Evolutionary conservation across 2,888 invertebrate genomes (phyloP), one percentile per base, ranked within the genome.

Genomic region (Epiblema foenella): DNA sequence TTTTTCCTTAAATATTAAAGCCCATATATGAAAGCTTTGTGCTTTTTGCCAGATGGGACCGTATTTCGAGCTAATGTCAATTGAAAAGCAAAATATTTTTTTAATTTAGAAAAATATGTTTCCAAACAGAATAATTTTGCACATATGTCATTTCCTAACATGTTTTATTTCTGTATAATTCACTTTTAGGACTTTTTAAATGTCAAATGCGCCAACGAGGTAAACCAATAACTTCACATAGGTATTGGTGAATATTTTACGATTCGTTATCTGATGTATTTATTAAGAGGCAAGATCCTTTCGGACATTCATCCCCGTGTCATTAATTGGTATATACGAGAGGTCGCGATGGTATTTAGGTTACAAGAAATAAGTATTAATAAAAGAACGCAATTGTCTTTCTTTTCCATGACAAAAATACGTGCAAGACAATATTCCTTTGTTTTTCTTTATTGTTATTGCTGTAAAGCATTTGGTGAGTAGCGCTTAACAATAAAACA

Each of bases 371-470:
- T 90, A 90, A 90, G 90, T 92, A 91, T 93, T 90, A 91, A 89
- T 90, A 90, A 90, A 91, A 89, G 84, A 80, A 83, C 78, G 76
- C 85, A 83, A 85, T 83, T 88, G 86, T 87, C 83, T 86, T 89
- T 90, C 82, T 89, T 91, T 89, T 87, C 83, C 84, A 81, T 85
- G 85, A 83, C 86, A 90, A 89, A 71, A 89, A 90, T 85, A 86
- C 86, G 82, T 83, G 81, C 81, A 84, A 87, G 85, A 90, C 90
- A 89, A 90, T 92, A 90, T 89, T 86, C 89, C 90, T 91, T 91
- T 91, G 90, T 92, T 89, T 91, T 91, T 93, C 90, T 93, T 93
- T 92, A 93, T 91, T 90, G 90, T 91, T 91, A 93, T 91, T 90
- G 86, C 89, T 85, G 89, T 91, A 88, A 91, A 92, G 88, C 92